Base-by-base conservation (phyloP, 2,888 invertebrate species). In the Thera obeliscata region DNA sequence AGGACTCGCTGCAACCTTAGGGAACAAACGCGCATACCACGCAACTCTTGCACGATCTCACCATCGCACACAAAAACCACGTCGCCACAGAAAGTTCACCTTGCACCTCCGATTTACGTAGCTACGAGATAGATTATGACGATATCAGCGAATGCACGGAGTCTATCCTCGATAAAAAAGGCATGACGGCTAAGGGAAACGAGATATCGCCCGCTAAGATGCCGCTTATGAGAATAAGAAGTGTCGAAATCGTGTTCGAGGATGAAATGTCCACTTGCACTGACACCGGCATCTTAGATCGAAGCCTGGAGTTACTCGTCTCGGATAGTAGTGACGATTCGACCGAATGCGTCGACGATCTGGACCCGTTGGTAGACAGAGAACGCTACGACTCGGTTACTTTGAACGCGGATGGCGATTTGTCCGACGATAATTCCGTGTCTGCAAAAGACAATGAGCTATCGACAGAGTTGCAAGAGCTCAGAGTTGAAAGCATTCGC, bases 1-100 rank as follows among this genome's bases (percentile, higher is more conserved):
- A 94, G 92, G 90, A 87, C 75, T 85, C 87, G 81, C 83, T 84
- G 81, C 91, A 92, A 92, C 93, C 94, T 90, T 92, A 94, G 94
- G 93, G 91, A 89, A 85, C 85, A 86, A 84, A 83, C 78, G 77
- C 87, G 90, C 92, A 90, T 89, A 89, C 93, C 93, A 89, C 91
- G 78, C 84, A 75, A 79, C 84, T 87, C 87, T 85, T 89, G 84
- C 87, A 83, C 72, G 84, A 85, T 77, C 83, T 80, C 81, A 78
- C 78, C 76, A 76, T 82, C 75, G 77, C 85, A 80, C 84, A 81
- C 48, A 86, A 81, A 78, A 71, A 75, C 66, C 82, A 78, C 73
- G 81, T 76, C 75, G 76, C 83, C 54, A 88, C 87, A 2, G 93
- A 93, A 71, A 84, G 85, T 80, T 84, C 90, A 22, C 93, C 93